Percentiles rank a stretch among this genome's conserved stretches.
Evolutionary conservation across 2,797 vertebrate species (phyloP).

Genomic region (Bryconaethiops microstoma): DNA sequence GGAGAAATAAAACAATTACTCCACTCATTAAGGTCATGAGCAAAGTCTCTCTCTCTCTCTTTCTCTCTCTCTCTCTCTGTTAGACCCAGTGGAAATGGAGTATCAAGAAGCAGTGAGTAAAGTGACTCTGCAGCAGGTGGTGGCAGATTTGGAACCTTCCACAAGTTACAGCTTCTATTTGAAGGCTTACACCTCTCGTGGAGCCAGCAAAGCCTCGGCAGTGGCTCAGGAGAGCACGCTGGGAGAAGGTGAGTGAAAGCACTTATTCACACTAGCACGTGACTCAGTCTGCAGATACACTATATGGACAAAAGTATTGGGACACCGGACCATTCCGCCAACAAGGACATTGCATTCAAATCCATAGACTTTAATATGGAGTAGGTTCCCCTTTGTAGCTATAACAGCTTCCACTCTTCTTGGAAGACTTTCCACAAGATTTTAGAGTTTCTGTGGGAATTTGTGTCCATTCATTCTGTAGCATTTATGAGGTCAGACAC

Average conservation of each 20-base stretch:
- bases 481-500: too few relatives aligned
- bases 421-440: too few relatives aligned
- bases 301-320: too few relatives aligned
- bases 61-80: slow-evolving; percentile 42
- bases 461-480: too few relatives aligned
- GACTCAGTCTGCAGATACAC: too few relatives aligned
- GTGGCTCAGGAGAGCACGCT: slow-evolving; percentile 85
- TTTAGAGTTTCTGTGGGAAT: too few relatives aligned
- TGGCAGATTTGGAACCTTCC: slow-evolving; percentile 93
- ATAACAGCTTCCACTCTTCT: too few relatives aligned
- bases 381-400: too few relatives aligned
- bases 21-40: slow-evolving; percentile 58
- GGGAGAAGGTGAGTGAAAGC: slow-evolving; percentile 87
- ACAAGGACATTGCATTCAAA: too few relatives aligned
- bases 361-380: too few relatives aligned
- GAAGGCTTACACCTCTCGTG: slow-evolving; percentile 95
- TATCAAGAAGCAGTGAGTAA: slow-evolving; percentile 98
- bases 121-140: slow-evolving; percentile 91
- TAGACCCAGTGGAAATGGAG: slow-evolving; percentile 93
- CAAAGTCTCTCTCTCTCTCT: not conserved
- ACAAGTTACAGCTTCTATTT: slow-evolving; percentile 96
- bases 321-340: too few relatives aligned
- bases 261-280: not conserved
- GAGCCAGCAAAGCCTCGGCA: slow-evolving; percentile 92
- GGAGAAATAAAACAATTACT: slow-evolving; percentile 58